Conservation (phyloP, 2,113 vertebrate genomes). For the Anarhynchus alexandrinus region DNA sequence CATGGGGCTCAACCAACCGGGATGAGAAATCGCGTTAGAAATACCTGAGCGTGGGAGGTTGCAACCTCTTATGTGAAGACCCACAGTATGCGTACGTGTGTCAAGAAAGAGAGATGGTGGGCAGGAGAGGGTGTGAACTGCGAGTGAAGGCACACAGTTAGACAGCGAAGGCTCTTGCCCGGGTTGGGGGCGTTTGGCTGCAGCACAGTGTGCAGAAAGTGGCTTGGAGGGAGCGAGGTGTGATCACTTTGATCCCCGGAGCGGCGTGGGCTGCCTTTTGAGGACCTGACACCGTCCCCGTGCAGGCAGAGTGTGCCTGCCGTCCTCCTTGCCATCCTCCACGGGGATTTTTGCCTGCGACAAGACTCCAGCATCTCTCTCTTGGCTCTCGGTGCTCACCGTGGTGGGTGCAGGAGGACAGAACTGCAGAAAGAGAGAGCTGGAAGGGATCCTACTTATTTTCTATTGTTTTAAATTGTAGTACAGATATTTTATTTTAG, state of each 20-base stretch:
- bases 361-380: neutral
- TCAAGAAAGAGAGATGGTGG: neutral
- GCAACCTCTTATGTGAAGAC: neutral
- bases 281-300: neutral
- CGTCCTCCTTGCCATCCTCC: no score
- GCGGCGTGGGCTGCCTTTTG: neutral
- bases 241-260: neutral
- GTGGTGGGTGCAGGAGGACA: neutral
- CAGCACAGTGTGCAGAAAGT: neutral
- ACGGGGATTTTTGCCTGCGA: neutral
- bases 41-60: fast-evolving
- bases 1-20: neutral
- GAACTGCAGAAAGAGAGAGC: neutral
- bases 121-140: neutral
- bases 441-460: neutral
- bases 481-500: neutral
- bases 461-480: neutral
- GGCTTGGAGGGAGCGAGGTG: neutral
- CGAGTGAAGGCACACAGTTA: no score
- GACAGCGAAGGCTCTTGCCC: neutral
- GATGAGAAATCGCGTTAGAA: neutral
- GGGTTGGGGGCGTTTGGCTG: neutral
- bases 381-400: neutral
- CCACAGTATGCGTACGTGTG: fast-evolving
- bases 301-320: neutral